phyloP scores from a whole-genome alignment of 2,113 vertebrate species.

The Toxotes chatareus region DNA sequence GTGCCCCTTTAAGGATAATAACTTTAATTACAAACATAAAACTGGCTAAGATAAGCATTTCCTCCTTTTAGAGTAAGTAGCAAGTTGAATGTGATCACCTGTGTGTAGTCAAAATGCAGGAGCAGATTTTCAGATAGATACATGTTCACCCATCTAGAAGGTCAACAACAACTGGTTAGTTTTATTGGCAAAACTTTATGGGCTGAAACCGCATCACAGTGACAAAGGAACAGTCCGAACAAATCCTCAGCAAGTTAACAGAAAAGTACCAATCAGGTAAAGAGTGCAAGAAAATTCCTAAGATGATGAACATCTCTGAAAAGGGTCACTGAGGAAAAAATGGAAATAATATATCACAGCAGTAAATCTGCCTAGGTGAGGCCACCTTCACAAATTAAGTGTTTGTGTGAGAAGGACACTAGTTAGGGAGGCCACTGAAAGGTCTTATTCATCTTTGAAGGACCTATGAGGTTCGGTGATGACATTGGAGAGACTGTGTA shows the following conservation, averaged over 20 bases:
- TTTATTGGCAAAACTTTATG: not conserved
- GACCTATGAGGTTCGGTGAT: not conserved
- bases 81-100: too few relatives aligned
- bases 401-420: slow-evolving; percentile 1
- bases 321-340: slow-evolving; percentile 31
- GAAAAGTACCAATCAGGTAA: not conserved
- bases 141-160: too few relatives aligned
- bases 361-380: slow-evolving; percentile 13
- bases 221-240: too few relatives aligned
- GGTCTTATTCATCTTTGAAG: not conserved
- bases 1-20: not conserved
- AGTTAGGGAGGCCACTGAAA: slow-evolving; percentile 3
- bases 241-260: not conserved
- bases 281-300: not conserved
- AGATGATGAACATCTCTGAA: not conserved
- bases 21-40: too few relatives aligned
- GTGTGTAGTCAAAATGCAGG: too few relatives aligned
- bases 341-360: slow-evolving; percentile 3
- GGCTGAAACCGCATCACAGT: not conserved
- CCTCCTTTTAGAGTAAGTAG: too few relatives aligned
- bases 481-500: not conserved
- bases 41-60: too few relatives aligned
- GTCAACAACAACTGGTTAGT: not conserved
- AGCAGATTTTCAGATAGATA: not conserved
- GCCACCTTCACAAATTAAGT: slow-evolving; percentile 2